These are phyloP conservation scores for Coluber constrictor DNA, from an alignment of 2,797 vertebrate genomes.

Conservation along the genomic window DNA sequence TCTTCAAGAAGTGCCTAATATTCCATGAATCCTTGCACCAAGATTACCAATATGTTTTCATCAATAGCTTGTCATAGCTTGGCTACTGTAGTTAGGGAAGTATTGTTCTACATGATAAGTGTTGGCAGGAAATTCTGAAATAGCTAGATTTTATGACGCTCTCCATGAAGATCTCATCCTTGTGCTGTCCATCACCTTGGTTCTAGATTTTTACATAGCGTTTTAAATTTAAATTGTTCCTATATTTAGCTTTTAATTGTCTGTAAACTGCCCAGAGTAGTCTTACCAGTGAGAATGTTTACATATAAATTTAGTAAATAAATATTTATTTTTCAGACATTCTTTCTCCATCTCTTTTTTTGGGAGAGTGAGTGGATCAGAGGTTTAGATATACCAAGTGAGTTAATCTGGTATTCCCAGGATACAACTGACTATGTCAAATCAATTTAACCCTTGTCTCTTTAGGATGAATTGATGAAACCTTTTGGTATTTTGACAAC, in stretches of 20 bases:
- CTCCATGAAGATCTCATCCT: background rate
- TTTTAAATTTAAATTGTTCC: background rate
- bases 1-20: background rate
- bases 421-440: background rate
- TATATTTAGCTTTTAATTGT: background rate
- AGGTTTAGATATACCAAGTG: background rate
- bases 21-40: background rate
- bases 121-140: background rate
- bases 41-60: background rate
- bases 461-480: background rate
- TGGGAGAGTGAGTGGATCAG: background rate
- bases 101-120: background rate
- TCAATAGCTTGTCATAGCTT: background rate
- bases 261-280: background rate
- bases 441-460: background rate
- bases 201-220: background rate
- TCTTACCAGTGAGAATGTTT: background rate
- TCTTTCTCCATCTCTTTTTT: background rate
- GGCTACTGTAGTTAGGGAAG: background rate
- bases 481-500: background rate
- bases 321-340: background rate
- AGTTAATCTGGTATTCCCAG: background rate
- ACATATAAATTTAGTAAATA: background rate
- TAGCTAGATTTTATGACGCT: background rate
- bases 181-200: background rate